These are phyloP conservation scores for Apamea anceps DNA, from an alignment of 2,888 invertebrate species.

Conservation along the genomic window DNA sequence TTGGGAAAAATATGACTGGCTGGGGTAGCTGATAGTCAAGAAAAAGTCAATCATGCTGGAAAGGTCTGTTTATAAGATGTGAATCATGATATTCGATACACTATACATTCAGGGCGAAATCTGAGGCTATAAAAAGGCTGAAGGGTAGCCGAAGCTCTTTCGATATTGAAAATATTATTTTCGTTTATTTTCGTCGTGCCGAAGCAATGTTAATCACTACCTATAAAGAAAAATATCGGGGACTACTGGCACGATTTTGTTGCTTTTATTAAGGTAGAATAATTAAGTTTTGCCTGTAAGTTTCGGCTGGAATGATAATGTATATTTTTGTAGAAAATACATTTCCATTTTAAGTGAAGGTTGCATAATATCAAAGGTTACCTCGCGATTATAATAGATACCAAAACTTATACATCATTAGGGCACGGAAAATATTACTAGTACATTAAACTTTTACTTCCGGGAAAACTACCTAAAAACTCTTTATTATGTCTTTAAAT, in stretches of 20 bases:
- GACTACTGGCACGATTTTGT: slow-evolving; percentile 5
- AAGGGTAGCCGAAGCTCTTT: slow-evolving; percentile 30
- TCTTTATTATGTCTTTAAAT: slow-evolving; percentile 58
- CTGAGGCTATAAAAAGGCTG: slow-evolving; percentile 41
- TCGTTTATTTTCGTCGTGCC: slow-evolving; percentile 34
- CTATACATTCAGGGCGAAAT: slow-evolving; percentile 41
- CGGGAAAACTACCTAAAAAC: slow-evolving; percentile 53
- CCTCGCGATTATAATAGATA: slow-evolving; percentile 21
- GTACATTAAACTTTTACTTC: slow-evolving; percentile 52
- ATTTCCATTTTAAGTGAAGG: neutral
- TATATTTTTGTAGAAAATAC: slow-evolving; percentile 10
- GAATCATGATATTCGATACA: slow-evolving; percentile 53
- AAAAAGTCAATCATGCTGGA: slow-evolving; percentile 44
- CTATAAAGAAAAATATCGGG: slow-evolving; percentile 21
- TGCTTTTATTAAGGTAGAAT: slow-evolving; percentile 8
- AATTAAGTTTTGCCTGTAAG: slow-evolving; percentile 7
- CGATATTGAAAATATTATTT: slow-evolving; percentile 46
- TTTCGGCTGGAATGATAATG: neutral
- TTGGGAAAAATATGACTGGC: slow-evolving; percentile 31
- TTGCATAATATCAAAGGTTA: slow-evolving; percentile 22
- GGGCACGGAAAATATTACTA: slow-evolving; percentile 42
- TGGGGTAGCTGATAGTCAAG: slow-evolving; percentile 33
- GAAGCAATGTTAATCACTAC: slow-evolving; percentile 38
- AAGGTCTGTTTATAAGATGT: slow-evolving; percentile 37
- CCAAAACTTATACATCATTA: slow-evolving; percentile 22